Conservation (phyloP, 2,113 vertebrate genomes). For the Gadus macrocephalus region DNA sequence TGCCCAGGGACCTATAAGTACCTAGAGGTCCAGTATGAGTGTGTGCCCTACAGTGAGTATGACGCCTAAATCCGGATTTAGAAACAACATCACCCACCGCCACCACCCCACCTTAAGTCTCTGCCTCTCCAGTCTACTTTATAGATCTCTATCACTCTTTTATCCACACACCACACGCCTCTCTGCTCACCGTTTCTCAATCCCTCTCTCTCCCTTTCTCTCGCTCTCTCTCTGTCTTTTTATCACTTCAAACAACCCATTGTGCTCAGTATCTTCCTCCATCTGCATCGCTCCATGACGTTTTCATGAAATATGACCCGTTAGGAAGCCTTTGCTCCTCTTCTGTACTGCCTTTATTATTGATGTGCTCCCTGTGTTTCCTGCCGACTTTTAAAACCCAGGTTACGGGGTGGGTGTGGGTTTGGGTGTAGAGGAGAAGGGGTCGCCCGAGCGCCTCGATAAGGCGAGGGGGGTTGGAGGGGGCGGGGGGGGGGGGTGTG, state of each 20-base stretch:
- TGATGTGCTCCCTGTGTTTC: conserved; percentile 59
- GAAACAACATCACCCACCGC: not conserved
- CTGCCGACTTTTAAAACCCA: conserved; percentile 37
- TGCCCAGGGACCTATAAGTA: conserved; percentile 99
- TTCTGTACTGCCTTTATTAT: conserved; percentile 58
- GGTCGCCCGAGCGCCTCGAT: conserved; percentile 45
- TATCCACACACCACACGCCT: not conserved
- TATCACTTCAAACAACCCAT: conserved; percentile 21
- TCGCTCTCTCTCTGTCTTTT: conserved; percentile 12
- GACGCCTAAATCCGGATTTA: conserved; percentile 51
- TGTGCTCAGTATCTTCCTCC: conserved; percentile 29
- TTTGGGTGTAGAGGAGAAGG: conserved; percentile 31
- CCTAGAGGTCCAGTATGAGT: conserved; percentile 99
- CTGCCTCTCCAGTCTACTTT: conserved; percentile 3
- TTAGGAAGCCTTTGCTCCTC: conserved; percentile 52
- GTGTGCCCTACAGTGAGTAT: conserved; percentile 99
- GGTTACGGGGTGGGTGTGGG: conserved; percentile 51
- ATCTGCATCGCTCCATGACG: conserved; percentile 59
- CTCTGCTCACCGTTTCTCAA: not conserved
- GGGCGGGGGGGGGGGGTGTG: conserved; percentile 5
- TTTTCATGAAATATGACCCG: conserved; percentile 62
- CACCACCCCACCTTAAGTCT: conserved; percentile 28
- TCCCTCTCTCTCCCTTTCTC: not conserved
- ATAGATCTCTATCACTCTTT: not conserved
- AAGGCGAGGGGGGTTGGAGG: too few species aligned